These are phyloP conservation scores for Galeruca laticollis DNA, from an alignment of 2,888 invertebrate genomes.

Conservation along the genomic window DNA sequence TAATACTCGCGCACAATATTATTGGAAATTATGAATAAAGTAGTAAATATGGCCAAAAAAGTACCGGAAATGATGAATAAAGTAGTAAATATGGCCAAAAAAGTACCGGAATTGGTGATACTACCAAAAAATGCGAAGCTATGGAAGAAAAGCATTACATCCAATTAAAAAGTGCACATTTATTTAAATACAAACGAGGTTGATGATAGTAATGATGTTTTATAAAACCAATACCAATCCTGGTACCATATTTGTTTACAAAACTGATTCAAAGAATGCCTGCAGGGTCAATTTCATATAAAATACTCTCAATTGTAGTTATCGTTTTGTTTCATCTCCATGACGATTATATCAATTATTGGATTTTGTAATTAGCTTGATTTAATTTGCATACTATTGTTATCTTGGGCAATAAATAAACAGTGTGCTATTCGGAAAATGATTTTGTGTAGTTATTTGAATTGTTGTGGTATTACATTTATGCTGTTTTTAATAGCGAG, in stretches of 20 bases:
- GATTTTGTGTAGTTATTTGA: constrained; percentile 4
- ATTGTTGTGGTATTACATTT: not conserved
- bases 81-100: too few species aligned
- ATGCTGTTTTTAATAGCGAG: not conserved
- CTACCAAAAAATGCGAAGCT: too few species aligned
- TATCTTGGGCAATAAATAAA: constrained; percentile 9
- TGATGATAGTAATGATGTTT: too few species aligned
- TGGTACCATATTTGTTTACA: not conserved
- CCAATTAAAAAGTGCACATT: too few species aligned
- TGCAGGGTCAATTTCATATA: not conserved
- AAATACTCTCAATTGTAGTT: not conserved
- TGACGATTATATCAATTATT: constrained; percentile 3
- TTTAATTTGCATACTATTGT: constrained; percentile 13
- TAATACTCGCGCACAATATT: too few species aligned
- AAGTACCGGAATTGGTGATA: too few species aligned
- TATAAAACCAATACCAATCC: too few species aligned
- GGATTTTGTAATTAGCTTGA: constrained; percentile 8
- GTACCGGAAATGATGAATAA: too few species aligned
- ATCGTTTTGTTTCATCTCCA: not conserved
- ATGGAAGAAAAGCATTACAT: too few species aligned
- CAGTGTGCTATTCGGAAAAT: constrained; percentile 5
- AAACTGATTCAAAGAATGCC: not conserved
- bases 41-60: too few species aligned
- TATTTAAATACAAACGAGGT: too few species aligned
- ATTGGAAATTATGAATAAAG: too few species aligned